Evolutionary conservation across 2,888 invertebrate genomes (phyloP).

Genomic region (Lasioglossum morio): DNA sequence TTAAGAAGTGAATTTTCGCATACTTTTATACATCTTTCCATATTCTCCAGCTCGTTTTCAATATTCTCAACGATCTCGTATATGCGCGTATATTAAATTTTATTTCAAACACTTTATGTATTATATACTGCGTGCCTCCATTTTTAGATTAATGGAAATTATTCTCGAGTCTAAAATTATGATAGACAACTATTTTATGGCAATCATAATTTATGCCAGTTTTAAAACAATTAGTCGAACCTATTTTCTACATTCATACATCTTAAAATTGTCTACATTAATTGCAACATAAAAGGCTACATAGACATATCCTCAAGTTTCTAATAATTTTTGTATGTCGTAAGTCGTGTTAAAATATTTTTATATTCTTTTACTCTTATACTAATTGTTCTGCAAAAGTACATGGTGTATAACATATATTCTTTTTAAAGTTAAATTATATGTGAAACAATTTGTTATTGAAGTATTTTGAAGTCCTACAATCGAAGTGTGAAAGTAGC

Average conservation of each 20-base stretch:
- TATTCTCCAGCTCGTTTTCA: constrained; percentile 36
- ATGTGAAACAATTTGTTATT: background rate
- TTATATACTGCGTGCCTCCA: background rate
- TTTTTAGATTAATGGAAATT: background rate
- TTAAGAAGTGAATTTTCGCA: constrained; percentile 53
- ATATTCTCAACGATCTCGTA: constrained; percentile 35
- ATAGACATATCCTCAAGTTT: background rate
- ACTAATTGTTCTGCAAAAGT: background rate
- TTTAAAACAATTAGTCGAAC: background rate
- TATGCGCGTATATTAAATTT: constrained; percentile 18
- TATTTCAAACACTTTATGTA: constrained; percentile 7
- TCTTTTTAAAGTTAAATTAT: too few species aligned
- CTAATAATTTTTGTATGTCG: too few species aligned
- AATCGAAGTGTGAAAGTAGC: background rate
- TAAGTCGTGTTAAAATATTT: background rate
- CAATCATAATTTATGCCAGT: background rate
- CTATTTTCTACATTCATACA: too few species aligned
- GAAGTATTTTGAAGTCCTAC: background rate
- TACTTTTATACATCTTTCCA: constrained; percentile 34
- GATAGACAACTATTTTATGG: too few species aligned
- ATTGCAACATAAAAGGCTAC: background rate
- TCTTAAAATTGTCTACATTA: background rate
- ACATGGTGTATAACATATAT: background rate
- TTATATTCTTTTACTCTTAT: background rate
- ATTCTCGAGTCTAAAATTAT: background rate